Evolutionary conservation across 64 coral and sea anemone species (phyloP).

Genomic region (Montipora foliosa): DNA sequence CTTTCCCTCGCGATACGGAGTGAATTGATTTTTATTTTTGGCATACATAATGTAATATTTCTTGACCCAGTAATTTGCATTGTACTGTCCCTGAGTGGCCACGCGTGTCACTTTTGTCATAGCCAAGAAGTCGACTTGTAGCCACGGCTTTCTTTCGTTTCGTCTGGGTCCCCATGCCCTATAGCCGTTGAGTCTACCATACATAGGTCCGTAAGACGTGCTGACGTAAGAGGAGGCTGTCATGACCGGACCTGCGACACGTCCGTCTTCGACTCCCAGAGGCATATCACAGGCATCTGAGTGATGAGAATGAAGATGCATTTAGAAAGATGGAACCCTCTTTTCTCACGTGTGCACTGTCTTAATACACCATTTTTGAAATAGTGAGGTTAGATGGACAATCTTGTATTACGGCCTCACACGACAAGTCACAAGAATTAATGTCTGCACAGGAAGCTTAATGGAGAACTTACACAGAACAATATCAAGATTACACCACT

Average conservation of each 20-base stretch:
- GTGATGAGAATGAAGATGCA: neutral
- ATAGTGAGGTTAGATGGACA: too few relatives aligned
- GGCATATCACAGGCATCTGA: constrained; percentile 74
- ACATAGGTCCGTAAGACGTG: constrained; percentile 16
- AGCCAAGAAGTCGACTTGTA: constrained; percentile 64
- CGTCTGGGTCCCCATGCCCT: constrained; percentile 43
- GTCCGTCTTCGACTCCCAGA: constrained; percentile 46
- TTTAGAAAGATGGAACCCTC: neutral
- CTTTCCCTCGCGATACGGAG: constrained; percentile 27
- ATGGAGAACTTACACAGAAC: too few relatives aligned
- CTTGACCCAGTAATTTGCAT: constrained; percentile 51
- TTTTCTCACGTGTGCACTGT: too few relatives aligned
- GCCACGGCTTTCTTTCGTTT: constrained; percentile 40
- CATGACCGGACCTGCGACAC: constrained; percentile 27
- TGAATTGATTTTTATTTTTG: neutral
- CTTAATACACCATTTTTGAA: too few relatives aligned
- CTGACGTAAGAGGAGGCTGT: constrained; percentile 66
- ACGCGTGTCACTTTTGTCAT: constrained; percentile 77
- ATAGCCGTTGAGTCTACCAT: constrained; percentile 51
- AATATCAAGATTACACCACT: too few relatives aligned
- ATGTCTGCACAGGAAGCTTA: too few relatives aligned
- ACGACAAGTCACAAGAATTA: too few relatives aligned
- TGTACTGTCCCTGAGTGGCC: constrained; percentile 57
- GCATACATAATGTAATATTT: constrained; percentile 30
- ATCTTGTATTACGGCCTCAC: too few relatives aligned